Evolutionary conservation across 2,113 vertebrate genomes (phyloP), one percentile per base, ranked within the genome.

Genomic region (Forbesichthys agassizii): DNA sequence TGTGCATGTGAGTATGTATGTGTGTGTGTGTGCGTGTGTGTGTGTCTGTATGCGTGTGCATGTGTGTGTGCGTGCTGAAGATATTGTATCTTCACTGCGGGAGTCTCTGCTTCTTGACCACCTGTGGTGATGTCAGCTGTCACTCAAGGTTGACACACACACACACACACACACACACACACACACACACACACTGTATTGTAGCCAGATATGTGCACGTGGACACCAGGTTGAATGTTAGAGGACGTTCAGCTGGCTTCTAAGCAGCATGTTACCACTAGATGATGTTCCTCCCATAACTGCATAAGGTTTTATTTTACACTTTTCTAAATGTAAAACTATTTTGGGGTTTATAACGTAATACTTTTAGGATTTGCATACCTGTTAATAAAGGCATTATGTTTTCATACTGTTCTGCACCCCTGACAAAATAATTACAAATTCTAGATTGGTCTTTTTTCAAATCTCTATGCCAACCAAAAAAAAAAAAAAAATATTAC

Each of bases 121-220:
- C 84, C 84, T 6, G 69, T 53, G 66, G 82, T 63, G 73, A 54
- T 66, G 73, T 81, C 80, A 79, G 83, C 82, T 83, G 85, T 87
- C 80, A 78, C 71, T 75, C 72, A 75, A 62, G 16, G 33, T n/a
- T 54, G 53, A 16, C 53, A 16, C 53, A 16, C 53, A 54, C 53
- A 54, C 53, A 54, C 14, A 16, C 53, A 16, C 14, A 16, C 53
- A n/a, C n/a, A n/a, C n/a, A n/a, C n/a, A 54, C 53, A 54, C 53
- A 16, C 53, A 16, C 53, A 54, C 53, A 54, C 53, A 54, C 13
- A 54, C 14, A 54, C 53, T 27, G 27, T 27, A 27, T 27, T 27
- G 27, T 27, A 27, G 1, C 1, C 27, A 27, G 27, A 27, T 27
- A 27, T 27, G 27, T 27, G 27, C 27, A 27, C 27, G 27, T 27